Evolutionary conservation across 2,113 vertebrate genomes (phyloP), one percentile per base, ranked within the genome.

Genomic region (Megaceryle torquata): DNA sequence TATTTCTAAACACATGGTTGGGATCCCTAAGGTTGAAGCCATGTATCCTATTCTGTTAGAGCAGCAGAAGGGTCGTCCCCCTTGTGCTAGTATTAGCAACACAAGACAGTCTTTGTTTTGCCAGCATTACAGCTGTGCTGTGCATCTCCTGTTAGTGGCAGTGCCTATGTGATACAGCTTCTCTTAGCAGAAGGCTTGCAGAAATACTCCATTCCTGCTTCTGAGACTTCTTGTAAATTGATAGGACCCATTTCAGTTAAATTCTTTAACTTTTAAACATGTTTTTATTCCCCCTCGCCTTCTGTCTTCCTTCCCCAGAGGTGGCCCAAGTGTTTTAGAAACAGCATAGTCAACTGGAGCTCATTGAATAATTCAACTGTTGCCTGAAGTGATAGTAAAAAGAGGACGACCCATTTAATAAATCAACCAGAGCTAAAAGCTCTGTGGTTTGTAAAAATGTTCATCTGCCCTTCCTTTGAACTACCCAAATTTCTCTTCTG

Each of bases 381-480:
- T 96, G 95, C 96, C 96, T 94, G 91, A 78, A 96, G 97, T 95
- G 79, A 95, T 91, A 81, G 85, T 84, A 83, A 95, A 95, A 94
- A 76, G 91, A 96, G 78, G 88, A 94, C 46, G 79, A 96, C 91
- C 94, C 88, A 91, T 96, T 95, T 96, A 95, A 93, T 96, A 96
- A 97, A 96, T 96, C 95, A 97, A 91, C 75, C 94, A 95, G 68
- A 94, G 92, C 89, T 96, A 94, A 96, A 97, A 97, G 93, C 94
- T 97, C 63, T 93, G 82, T 92, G 86, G 81, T 92, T 97, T 96
- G 70, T 95, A 33, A 96, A 96, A 96, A 77, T 60, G 87, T 93
- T 95, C 89, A 39, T 86, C 79, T 97, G 86, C 68, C 89, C 93
- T 96, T 64, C 71, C 84, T 96, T 85, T 97, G 95, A 97, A 96